Evolutionary conservation across 2,113 vertebrate species (phyloP), one percentile per base, ranked within the genome.

Genomic region (Syrrhaptes paradoxus): DNA sequence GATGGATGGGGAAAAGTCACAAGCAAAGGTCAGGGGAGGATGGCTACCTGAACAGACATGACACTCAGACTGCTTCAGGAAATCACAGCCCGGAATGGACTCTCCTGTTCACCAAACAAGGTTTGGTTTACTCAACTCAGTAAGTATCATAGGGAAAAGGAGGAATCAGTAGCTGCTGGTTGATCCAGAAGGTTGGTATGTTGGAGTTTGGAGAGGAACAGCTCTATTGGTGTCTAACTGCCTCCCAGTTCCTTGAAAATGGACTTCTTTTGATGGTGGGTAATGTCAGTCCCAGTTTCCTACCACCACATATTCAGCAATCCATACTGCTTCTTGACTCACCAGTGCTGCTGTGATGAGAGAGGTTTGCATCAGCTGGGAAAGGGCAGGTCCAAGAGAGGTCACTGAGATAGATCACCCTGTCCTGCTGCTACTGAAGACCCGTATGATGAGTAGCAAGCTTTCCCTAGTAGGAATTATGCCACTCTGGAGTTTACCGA

Each of bases 11-110:
- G 43, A 48, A 29, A 48, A 38, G 22, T 74, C 61, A 29, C 4
- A 61, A 21, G 29, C 24, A 38, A 65, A 46, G 31, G 14, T 57
- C 66, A 93, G 65, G 57, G 58, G 62, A 52, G n/a, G 76, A 49
- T 36, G 36, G 28, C 36, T 85, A 11, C 26, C 36, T 75, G 48
- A 67, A 17, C 22, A 91, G 49, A 63, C 0, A 2, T 32, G 52
- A 86, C 52, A 43, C 5, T 6, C 34, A 70, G 36, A 43, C 11
- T 74, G 16, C 32, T 75, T 28, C 36, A 83, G 57, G 15, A 83
- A 0, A 2, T 70, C 75, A 74, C 6, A 51, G 32, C 21, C 41
- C 0, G 0, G 24, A 16, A 67, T 78, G 31, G 31, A 29, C 26
- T 71, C 26, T 78, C 31, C 26, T 76, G 17, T 52, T 76, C 61